phyloP scores from a whole-genome alignment of 1,140 invertebrate species.

The Scaptomyza pallida region DNA sequence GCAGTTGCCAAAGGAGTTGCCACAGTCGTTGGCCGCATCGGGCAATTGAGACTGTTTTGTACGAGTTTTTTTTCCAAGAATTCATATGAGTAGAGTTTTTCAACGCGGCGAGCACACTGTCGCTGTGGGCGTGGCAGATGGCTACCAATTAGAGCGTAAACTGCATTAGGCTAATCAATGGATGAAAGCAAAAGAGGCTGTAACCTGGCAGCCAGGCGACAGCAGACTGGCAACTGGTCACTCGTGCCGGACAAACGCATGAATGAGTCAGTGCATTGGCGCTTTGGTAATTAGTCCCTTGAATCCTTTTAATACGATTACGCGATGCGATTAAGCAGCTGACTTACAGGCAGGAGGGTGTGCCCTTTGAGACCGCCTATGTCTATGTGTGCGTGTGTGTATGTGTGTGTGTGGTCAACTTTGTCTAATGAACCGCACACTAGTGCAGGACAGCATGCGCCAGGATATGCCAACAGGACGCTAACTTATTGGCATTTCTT shows the following conservation, averaged over 20 bases:
- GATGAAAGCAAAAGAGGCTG: conserved; percentile 24
- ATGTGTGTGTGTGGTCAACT: conserved; percentile 54
- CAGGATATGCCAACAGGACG: conserved; percentile 12
- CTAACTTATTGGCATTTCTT: conserved; percentile 72
- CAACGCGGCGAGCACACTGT: background rate
- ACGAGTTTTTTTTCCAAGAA: conserved; percentile 8
- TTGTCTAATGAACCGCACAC: conserved; percentile 77
- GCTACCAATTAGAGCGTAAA: conserved; percentile 65
- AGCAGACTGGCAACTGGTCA: conserved; percentile 14
- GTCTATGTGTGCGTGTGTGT: conserved; percentile 15
- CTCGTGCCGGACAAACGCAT: conserved; percentile 29
- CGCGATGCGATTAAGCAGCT: conserved; percentile 31
- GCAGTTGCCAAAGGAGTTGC: background rate
- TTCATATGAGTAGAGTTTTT: conserved; percentile 16
- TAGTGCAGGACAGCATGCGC: conserved; percentile 45
- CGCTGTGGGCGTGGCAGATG: background rate
- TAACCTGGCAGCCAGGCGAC: conserved; percentile 35
- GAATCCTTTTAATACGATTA: conserved; percentile 81
- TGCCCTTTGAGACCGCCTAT: background rate
- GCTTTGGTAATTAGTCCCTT: conserved; percentile 75
- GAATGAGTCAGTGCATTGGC: conserved; percentile 36
- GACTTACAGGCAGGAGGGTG: conserved; percentile 12
- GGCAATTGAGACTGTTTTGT: conserved; percentile 62
- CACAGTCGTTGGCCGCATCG: conserved; percentile 3
- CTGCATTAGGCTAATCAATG: conserved; percentile 78